Conservation (phyloP, 2,888 invertebrate species). For the Pedicia rivosa region DNA sequence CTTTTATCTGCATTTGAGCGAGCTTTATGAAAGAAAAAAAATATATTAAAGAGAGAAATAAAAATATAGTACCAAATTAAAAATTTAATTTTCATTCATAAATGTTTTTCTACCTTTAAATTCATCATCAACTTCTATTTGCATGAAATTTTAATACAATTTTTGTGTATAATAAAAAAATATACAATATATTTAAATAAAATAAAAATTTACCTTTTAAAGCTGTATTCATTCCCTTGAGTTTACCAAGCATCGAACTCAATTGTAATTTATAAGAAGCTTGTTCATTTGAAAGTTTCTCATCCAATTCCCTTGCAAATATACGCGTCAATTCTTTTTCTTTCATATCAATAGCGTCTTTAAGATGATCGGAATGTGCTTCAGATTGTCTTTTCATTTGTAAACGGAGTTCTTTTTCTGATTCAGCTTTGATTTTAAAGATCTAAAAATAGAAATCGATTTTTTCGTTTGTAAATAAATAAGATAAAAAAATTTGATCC, state of each 20-base stretch:
- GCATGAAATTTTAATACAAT: conserved; percentile 4
- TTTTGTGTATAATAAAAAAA: neutral
- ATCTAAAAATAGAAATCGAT: conserved; percentile 33
- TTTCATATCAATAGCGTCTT: conserved; percentile 45
- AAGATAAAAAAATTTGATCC: too few relatives aligned
- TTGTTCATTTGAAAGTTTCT: conserved; percentile 49
- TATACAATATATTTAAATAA: neutral
- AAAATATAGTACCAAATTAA: conserved; percentile 7
- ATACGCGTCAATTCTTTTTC: conserved; percentile 35
- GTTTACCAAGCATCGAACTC: conserved; percentile 52
- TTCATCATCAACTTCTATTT: conserved; percentile 28
- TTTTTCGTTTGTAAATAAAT: neutral
- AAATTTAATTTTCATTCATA: too few relatives aligned
- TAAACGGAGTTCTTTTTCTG: conserved; percentile 54
- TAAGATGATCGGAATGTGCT: conserved; percentile 67
- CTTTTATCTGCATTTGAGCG: conserved; percentile 56
- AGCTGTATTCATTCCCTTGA: conserved; percentile 62
- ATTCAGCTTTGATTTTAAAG: conserved; percentile 44
- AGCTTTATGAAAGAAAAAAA: too few relatives aligned
- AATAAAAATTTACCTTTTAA: conserved; percentile 41
- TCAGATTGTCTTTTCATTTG: conserved; percentile 74
- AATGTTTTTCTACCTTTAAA: conserved; percentile 22
- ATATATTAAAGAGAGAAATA: too few relatives aligned
- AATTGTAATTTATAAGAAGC: conserved; percentile 52
- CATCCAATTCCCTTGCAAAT: conserved; percentile 42